These are phyloP conservation scores for Myxocyprinus asiaticus DNA, from an alignment of 2,113 vertebrate species.

Conservation along the genomic window DNA sequence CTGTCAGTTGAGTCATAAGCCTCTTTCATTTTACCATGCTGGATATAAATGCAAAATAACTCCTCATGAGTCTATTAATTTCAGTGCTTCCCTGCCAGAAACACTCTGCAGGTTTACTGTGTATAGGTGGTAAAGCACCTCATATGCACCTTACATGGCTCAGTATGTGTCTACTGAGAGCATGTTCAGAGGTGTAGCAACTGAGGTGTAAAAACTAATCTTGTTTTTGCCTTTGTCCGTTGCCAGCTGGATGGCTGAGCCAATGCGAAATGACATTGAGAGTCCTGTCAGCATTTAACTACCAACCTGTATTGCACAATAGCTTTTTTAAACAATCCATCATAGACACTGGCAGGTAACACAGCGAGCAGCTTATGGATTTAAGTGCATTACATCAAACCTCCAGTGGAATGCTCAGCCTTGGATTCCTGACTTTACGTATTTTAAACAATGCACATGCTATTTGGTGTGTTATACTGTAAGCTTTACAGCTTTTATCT, in stretches of 20 bases:
- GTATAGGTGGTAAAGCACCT: too few relatives aligned
- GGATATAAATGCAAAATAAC: too few relatives aligned
- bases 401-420: background rate
- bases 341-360: constrained; percentile 8
- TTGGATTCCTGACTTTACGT: background rate
- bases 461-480: background rate
- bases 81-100: too few relatives aligned
- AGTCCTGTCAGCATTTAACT: constrained; percentile 33
- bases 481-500: background rate
- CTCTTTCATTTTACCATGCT: too few relatives aligned
- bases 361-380: background rate
- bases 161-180: background rate
- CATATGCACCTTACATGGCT: too few relatives aligned
- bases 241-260: constrained; percentile 14
- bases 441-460: background rate
- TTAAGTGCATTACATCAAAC: background rate
- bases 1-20: too few relatives aligned
- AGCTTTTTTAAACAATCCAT: constrained; percentile 11
- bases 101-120: too few relatives aligned
- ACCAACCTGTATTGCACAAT: constrained; percentile 6
- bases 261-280: constrained; percentile 23
- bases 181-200: background rate
- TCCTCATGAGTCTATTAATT: too few relatives aligned
- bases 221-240: constrained; percentile 15
- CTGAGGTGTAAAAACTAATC: constrained; percentile 25